These are phyloP conservation scores for Conger conger DNA, from an alignment of 2,113 vertebrate species.

Conservation along the genomic window DNA sequence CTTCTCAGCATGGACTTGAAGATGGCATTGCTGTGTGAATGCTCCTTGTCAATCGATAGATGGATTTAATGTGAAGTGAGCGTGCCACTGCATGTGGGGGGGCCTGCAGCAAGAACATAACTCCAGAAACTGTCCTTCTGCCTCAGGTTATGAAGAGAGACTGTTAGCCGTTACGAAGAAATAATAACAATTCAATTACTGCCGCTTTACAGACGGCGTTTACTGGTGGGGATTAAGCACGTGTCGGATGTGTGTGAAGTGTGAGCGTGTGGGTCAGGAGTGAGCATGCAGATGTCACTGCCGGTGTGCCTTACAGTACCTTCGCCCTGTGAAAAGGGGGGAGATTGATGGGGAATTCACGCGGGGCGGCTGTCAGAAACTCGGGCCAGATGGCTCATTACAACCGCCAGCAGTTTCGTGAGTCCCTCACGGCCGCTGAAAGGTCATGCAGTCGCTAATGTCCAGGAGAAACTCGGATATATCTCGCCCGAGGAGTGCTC, in stretches of 20 bases:
- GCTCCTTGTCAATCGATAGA: not conserved
- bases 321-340: constrained; percentile 15
- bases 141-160: not conserved
- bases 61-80: not conserved
- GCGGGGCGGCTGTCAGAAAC: constrained; percentile 31
- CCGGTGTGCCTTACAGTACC: too few species aligned
- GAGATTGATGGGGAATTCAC: constrained; percentile 43
- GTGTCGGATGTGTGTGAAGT: not conserved
- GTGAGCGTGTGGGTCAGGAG: not conserved
- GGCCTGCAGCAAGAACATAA: not conserved
- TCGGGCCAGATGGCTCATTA: constrained; percentile 51
- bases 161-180: not conserved
- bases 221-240: not conserved
- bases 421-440: constrained; percentile 35
- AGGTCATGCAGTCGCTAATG: constrained; percentile 36
- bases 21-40: not conserved
- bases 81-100: not conserved
- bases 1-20: not conserved
- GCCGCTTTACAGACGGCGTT: not conserved
- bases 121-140: not conserved
- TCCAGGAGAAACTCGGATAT: not conserved
- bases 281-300: not conserved
- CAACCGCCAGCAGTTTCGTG: constrained; percentile 44
- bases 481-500: not conserved
- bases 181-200: not conserved